phyloP scores from a whole-genome alignment of 2,113 vertebrate species.

The Numida meleagris region DNA sequence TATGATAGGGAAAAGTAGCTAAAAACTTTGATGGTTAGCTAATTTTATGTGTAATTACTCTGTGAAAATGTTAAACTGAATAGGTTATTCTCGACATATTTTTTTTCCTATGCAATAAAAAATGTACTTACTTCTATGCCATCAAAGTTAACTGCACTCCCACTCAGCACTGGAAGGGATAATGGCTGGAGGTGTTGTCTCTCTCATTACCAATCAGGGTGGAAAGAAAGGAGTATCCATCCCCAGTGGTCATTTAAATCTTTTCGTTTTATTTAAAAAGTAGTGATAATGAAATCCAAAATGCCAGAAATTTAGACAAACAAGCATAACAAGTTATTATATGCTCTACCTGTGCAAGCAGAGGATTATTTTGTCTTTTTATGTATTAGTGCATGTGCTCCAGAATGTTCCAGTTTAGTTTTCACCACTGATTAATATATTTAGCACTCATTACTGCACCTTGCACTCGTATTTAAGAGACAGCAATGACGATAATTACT shows the following conservation, averaged over 20 bases:
- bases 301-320: slow-evolving; percentile 72
- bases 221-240: slow-evolving; percentile 70
- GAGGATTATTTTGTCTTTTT: background rate
- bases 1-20: slow-evolving; percentile 30
- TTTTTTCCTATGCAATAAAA: slow-evolving; percentile 61
- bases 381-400: background rate
- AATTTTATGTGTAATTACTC: slow-evolving; percentile 71
- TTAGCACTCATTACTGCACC: background rate
- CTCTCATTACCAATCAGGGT: slow-evolving; percentile 77
- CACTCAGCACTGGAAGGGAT: slow-evolving; percentile 68
- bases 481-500: background rate
- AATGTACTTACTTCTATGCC: slow-evolving; percentile 59
- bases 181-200: slow-evolving; percentile 76
- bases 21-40: slow-evolving; percentile 50
- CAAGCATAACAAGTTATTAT: slow-evolving; percentile 22
- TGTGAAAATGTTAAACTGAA: slow-evolving; percentile 69
- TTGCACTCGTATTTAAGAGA: slow-evolving; percentile 14
- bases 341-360: background rate
- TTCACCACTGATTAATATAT: slow-evolving; percentile 3
- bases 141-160: slow-evolving; percentile 74
- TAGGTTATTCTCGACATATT: slow-evolving; percentile 52
- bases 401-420: background rate
- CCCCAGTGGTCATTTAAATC: slow-evolving; percentile 81
- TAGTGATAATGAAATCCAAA: slow-evolving; percentile 73
- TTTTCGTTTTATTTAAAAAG: slow-evolving; percentile 79